Conservation (phyloP, 1,140 invertebrate species). For the Telenomus remus region DNA sequence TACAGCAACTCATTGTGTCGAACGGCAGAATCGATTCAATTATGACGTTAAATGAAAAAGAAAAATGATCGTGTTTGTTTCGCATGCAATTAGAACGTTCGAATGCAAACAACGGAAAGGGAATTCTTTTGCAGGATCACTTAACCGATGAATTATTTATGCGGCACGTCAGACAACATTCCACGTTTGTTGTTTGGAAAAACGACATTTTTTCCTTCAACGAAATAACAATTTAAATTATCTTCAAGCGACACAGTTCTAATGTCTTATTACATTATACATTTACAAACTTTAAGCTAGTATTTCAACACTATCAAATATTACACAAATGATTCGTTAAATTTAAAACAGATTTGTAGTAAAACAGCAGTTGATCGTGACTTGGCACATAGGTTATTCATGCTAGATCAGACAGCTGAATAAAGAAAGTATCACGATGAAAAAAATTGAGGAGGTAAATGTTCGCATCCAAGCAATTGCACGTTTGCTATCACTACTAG, state of each 20-base stretch:
- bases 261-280: no score
- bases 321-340: no score
- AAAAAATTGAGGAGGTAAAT: slow-evolving; percentile 21
- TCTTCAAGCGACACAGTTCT: no score
- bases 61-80: slow-evolving; percentile 28
- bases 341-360: no score
- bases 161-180: not conserved
- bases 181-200: no score
- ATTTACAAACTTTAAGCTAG: no score
- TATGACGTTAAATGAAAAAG: slow-evolving; percentile 16
- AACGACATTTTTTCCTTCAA: no score
- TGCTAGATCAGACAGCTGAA: slow-evolving; percentile 29
- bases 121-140: slow-evolving; percentile 23
- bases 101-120: slow-evolving; percentile 8
- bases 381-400: not conserved
- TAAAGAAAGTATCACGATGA: slow-evolving; percentile 42
- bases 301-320: no score
- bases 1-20: slow-evolving; percentile 19
- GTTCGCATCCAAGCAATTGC: slow-evolving; percentile 31
- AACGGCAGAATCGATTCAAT: slow-evolving; percentile 30
- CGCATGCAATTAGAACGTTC: slow-evolving; percentile 32
- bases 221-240: no score
- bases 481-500: slow-evolving; percentile 41
- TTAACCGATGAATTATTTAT: slow-evolving; percentile 31
- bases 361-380: no score